phyloP scores from a whole-genome alignment of 2,113 vertebrate species.

The Gallinago media region DNA sequence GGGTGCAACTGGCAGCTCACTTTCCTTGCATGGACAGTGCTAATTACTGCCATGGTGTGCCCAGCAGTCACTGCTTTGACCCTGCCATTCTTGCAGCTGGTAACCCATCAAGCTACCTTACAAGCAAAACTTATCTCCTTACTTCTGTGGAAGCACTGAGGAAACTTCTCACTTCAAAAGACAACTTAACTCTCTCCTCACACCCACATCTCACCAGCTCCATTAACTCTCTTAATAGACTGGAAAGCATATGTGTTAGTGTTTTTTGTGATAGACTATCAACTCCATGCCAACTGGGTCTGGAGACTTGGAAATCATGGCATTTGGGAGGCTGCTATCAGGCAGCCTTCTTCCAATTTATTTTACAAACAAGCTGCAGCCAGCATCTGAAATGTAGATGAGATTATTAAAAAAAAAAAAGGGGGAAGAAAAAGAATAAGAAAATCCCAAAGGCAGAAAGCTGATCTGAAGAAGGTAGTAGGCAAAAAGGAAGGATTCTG shows the following conservation, averaged over 20 bases:
- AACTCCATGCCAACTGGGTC: not conserved
- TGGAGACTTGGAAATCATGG: not conserved
- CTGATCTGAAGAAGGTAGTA: not conserved
- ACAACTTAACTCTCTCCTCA: not conserved
- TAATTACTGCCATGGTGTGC: not conserved
- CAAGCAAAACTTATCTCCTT: not conserved
- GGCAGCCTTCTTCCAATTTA: not conserved
- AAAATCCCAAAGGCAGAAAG: not conserved
- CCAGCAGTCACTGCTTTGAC: not conserved
- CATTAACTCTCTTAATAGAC: conserved; percentile 8
- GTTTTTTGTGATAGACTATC: not conserved
- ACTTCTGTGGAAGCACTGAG: not conserved
- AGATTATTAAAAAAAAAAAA: not conserved
- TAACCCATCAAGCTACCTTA: not conserved
- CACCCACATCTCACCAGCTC: not conserved
- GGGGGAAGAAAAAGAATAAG: too few relatives aligned
- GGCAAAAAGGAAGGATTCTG: not conserved
- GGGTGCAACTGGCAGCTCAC: not conserved
- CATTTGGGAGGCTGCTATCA: not conserved
- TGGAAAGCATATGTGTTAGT: not conserved
- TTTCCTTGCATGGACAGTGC: not conserved
- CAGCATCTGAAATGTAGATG: not conserved
- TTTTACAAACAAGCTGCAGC: not conserved
- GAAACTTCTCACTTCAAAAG: conserved; percentile 6
- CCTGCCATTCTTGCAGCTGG: not conserved